These are phyloP conservation scores for Ianthella basta DNA, from an alignment of 37 sponge, comb jelly and placozoan genomes.

Conservation along the genomic window DNA sequence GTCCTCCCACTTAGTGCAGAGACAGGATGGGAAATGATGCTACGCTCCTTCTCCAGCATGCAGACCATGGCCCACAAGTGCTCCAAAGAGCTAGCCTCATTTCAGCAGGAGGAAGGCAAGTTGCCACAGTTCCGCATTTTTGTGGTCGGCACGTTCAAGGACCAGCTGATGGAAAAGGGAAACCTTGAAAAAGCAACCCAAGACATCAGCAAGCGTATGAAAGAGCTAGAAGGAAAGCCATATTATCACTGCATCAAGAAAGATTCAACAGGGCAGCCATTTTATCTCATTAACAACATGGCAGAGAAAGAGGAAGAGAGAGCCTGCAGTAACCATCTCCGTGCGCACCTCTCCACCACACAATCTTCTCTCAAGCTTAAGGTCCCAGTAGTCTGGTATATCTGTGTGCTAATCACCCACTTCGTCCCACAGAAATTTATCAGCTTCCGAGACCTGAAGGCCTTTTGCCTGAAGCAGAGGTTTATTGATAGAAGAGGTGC, in stretches of 20 bases:
- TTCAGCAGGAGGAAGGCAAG: not conserved
- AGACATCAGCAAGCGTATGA: not conserved
- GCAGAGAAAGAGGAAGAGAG: not conserved
- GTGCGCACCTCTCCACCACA: not conserved
- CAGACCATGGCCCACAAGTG: conserved; percentile 6
- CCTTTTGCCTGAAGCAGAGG: not conserved
- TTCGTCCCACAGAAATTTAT: not conserved
- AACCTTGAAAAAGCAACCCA: not conserved
- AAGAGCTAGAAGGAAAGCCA: not conserved
- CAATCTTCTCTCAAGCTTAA: not conserved
- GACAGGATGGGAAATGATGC: conserved; percentile 21
- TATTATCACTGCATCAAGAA: not conserved
- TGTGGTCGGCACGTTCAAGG: conserved; percentile 4
- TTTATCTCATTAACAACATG: too few relatives aligned
- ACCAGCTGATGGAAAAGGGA: not conserved
- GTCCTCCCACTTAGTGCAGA: not conserved
- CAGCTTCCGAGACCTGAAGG: not conserved
- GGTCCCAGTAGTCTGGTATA: conserved; percentile 15
- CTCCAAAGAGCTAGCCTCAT: too few relatives aligned
- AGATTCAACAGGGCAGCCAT: too few relatives aligned
- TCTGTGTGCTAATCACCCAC: not conserved
- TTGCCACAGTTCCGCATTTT: not conserved
- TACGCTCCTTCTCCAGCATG: not conserved
- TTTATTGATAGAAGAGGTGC: not conserved
- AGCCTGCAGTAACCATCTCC: not conserved